Evolutionary conservation across 2,888 invertebrate genomes (phyloP).

Genomic region (Amiota mariae): DNA sequence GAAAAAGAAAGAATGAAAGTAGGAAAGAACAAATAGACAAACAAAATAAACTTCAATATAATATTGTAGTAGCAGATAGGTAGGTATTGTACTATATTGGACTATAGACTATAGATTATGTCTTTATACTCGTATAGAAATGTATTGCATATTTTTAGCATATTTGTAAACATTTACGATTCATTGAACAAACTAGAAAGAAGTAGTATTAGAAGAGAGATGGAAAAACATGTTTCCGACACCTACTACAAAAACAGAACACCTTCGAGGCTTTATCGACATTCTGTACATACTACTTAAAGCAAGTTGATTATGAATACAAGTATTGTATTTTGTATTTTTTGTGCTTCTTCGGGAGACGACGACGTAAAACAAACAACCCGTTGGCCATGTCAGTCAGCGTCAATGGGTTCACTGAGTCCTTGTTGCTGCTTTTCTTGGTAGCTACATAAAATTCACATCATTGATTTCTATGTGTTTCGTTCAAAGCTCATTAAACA

Average conservation of each 20-base stretch:
- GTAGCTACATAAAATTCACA: conserved; percentile 57
- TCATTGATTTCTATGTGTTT: conserved; percentile 57
- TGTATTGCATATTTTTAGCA: conserved; percentile 39
- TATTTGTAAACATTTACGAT: conserved; percentile 55
- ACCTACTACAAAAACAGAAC: neutral
- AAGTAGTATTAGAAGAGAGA: neutral
- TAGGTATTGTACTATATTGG: no score
- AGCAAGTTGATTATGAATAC: conserved; percentile 21
- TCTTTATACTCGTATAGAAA: neutral
- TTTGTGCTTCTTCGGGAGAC: neutral
- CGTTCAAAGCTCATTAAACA: conserved; percentile 60
- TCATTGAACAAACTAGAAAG: conserved; percentile 53
- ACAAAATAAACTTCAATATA: no score
- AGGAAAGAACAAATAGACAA: no score
- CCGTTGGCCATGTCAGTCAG: neutral
- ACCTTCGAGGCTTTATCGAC: conserved; percentile 2
- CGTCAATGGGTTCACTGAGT: conserved; percentile 7
- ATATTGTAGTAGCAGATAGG: no score
- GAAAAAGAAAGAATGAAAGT: no score
- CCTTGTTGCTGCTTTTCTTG: conserved; percentile 19
- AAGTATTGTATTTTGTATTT: neutral
- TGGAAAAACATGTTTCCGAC: conserved; percentile 7
- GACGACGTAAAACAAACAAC: neutral
- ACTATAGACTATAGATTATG: no score
- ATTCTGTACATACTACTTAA: neutral